These are phyloP conservation scores for Drosophila navojoa DNA, from an alignment of 1,140 invertebrate species.

Conservation along the genomic window DNA sequence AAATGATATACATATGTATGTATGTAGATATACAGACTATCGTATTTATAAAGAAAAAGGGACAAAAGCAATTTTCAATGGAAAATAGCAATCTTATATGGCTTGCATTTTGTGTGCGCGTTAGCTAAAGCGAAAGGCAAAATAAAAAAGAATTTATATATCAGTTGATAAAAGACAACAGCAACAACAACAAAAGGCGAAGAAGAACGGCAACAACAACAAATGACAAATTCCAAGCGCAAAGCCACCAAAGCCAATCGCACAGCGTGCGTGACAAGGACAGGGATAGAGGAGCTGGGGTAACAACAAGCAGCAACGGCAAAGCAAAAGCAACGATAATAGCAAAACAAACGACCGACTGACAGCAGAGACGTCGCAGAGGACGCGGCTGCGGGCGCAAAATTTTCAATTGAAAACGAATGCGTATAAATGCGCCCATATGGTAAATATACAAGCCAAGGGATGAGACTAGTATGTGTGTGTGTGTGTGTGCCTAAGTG, in stretches of 20 bases:
- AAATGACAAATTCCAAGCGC: constrained; percentile 32
- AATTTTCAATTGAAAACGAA: constrained; percentile 76
- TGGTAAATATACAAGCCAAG: constrained; percentile 63
- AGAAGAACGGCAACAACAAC: constrained; percentile 11
- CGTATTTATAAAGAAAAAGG: constrained; percentile 5
- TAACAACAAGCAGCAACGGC: constrained; percentile 5
- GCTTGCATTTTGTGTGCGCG: constrained; percentile 42
- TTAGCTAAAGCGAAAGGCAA: constrained; percentile 14
- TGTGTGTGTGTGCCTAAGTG: background rate
- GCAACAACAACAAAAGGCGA: too few relatives aligned
- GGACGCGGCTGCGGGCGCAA: constrained; percentile 15
- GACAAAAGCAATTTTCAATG: constrained; percentile 46
- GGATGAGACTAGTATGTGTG: constrained; percentile 14
- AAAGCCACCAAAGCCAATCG: constrained; percentile 37
- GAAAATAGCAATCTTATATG: constrained; percentile 53
- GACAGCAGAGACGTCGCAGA: constrained; percentile 1
- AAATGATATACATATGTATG: constrained; percentile 7
- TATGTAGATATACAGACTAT: background rate
- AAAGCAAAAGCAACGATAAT: constrained; percentile 60
- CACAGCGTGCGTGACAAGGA: constrained; percentile 10
- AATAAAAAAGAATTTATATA: constrained; percentile 16
- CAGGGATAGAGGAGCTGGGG: background rate
- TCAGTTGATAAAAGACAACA: constrained; percentile 58
- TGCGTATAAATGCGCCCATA: constrained; percentile 77
- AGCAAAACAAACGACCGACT: constrained; percentile 61